Base-by-base conservation (phyloP, 2,797 vertebrate genomes). In the Molossus alvarezi region DNA sequence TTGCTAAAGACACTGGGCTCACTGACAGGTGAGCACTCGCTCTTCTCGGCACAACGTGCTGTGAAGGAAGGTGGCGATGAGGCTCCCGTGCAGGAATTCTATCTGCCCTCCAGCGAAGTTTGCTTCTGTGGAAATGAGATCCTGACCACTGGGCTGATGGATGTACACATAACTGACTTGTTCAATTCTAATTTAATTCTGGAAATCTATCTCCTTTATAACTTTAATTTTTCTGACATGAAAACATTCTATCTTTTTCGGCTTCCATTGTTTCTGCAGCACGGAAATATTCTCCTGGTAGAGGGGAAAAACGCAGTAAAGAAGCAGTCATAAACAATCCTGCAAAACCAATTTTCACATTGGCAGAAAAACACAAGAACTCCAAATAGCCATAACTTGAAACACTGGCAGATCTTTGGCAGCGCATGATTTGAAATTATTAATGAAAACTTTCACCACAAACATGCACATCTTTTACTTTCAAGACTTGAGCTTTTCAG, bases 111-210 rank as follows among this genome's bases (percentile, higher is more conserved):
- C 51, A 97, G 97, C 97, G 86, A 96, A 94, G 94, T 97, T 96
- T 96, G 89, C 87, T 98, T 94, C 95, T 62, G 97, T 97, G 85
- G 87, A 96, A 97, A 97, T 97, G 95, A 97, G 96, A 97, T 97
- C 88, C 96, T 96, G 97, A 96, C 96, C 97, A 96, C 90, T 90
- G 60, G 82, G 25, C 85, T 97, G 97, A 98, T 97, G 91, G 94
- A 97, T 98, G 95, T 58, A 96, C 94, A 97, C 96, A 96, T 97
- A 97, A 97, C 94, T 93, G 97, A 96, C 97, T 97, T 97, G 95
- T 95, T 97, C 97, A 97, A 97, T 97, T 97, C 97, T 97, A 98
- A 98, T 97, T 97, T 97, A 97, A 98, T 98, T 97, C 96, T 94
- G 81, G 96, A 96, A 96, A 97, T 98, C 95, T 96, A 95, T 97